Evolutionary conservation across 2,113 vertebrate genomes (phyloP), one percentile per base, ranked within the genome.

Genomic region (Capreolus pygargus): DNA sequence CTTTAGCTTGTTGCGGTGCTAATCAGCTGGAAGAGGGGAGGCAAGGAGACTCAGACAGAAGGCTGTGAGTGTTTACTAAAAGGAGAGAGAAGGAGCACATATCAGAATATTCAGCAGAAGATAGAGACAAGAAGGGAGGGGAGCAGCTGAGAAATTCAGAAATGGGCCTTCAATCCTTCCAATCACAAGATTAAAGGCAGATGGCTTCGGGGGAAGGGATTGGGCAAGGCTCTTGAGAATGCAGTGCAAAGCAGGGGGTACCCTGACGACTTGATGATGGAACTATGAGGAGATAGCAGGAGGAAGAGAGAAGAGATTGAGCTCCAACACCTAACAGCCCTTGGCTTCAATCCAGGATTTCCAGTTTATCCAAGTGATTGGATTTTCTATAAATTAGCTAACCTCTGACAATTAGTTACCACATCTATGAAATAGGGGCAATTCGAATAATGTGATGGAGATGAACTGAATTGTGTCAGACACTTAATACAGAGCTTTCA

Each of bases 41-140:
- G 8, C 55, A 55, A 45, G 55, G 86, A 47, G 47, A 25, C 27
- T 3, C 27, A 10, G 58, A 61, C 39, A 16, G 7, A 25, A 6
- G 25, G 45, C 61, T 90, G 13, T 7, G n/a, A 8, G 23, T 13
- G 4, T 6, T 55, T 21, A 39, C 6, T 5, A 25, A 28, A 54
- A 45, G 45, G n/a, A 70, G 2, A 23, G 5, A 7, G 1, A 2
- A 3, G 1, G 7, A 17, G 2, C 30, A 33, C 16, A 13, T 0
- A 1, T 2, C 7, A 84, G 61, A 7, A 13, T 15, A 43, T 8
- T 54, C 33, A 83, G 25, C 19, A 78, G 16, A 45, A 16, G 45
- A 70, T 0, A 45, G 74, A 33, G 47, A 3, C 10, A 13, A 70
- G 30, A 79, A 52, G 12, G 15, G 43, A 52, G 19, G 23, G 33